Percentiles rank a stretch among this genome's conserved stretches.
Evolutionary conservation across 2,113 vertebrate species (phyloP).

Genomic region (Pseudonaja textilis): DNA sequence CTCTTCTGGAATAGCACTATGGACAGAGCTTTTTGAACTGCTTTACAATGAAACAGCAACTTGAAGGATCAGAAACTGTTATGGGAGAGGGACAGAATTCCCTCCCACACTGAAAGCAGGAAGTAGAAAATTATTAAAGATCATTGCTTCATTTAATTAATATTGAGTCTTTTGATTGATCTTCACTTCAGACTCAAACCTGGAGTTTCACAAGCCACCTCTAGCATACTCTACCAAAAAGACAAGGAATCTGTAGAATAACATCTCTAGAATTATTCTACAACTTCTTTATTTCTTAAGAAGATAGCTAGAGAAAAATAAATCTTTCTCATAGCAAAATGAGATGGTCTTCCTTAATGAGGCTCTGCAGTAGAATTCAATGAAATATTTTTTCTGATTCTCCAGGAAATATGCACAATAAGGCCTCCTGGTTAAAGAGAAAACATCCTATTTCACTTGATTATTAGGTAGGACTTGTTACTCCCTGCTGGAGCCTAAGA

Average conservation of each 20-base stretch:
- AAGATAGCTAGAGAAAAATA: neutral
- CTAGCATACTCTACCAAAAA: neutral
- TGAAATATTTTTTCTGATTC: neutral
- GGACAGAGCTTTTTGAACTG: neutral
- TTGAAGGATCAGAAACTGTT: neutral
- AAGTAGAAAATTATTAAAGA: neutral
- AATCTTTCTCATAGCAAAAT: neutral
- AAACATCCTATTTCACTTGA: neutral
- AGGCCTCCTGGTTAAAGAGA: neutral
- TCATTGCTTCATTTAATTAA: neutral
- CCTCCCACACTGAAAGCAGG: neutral
- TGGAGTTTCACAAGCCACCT: neutral
- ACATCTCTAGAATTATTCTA: neutral
- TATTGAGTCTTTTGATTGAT: neutral
- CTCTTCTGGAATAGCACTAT: neutral
- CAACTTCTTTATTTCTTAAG: neutral
- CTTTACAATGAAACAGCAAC: neutral
- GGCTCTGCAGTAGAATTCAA: neutral
- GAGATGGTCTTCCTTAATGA: neutral
- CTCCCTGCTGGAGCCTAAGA: neutral
- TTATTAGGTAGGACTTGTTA: neutral
- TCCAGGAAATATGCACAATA: neutral
- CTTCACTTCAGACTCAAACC: neutral
- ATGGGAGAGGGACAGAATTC: neutral
- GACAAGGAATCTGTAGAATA: neutral